Percentiles rank a stretch among this genome's conserved stretches.
These are phyloP conservation scores for Notodonta dromedarius DNA, from an alignment of 2,888 invertebrate species.

Conservation along the genomic window DNA sequence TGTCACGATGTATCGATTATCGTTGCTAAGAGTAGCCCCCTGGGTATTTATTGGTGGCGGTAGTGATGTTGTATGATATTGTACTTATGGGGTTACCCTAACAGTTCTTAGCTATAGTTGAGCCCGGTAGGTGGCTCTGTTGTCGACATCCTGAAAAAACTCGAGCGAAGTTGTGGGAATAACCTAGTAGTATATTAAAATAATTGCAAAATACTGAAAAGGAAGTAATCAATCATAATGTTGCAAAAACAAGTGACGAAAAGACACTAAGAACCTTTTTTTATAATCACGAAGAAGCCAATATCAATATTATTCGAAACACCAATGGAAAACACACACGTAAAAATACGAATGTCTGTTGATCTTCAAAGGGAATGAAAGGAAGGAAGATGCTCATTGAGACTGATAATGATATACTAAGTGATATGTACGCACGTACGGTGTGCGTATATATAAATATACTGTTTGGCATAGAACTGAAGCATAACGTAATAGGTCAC, in stretches of 20 bases:
- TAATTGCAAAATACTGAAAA: not conserved
- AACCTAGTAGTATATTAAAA: no score
- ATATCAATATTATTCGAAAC: not conserved
- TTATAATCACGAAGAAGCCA: not conserved
- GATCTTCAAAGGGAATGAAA: constrained; percentile 25
- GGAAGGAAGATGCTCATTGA: constrained; percentile 22
- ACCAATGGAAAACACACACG: not conserved
- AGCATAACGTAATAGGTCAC: constrained; percentile 42
- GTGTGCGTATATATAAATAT: constrained; percentile 35
- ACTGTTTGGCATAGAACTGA: constrained; percentile 45
- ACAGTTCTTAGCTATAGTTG: no score
- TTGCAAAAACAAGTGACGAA: not conserved
- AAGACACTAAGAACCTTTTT: not conserved
- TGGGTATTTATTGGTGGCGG: no score
- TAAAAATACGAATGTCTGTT: not conserved
- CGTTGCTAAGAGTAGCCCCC: no score
- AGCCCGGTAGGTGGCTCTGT: no score
- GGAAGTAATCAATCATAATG: not conserved
- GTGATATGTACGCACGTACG: constrained; percentile 12
- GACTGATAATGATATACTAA: constrained; percentile 23
- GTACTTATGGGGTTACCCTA: no score
- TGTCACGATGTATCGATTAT: no score
- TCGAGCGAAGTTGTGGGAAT: no score
- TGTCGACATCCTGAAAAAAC: no score
- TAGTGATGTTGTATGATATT: no score